Evolutionary conservation across 2,797 vertebrate genomes (phyloP), one percentile per base, ranked within the genome.

Genomic region (Sebastes oblongus): DNA sequence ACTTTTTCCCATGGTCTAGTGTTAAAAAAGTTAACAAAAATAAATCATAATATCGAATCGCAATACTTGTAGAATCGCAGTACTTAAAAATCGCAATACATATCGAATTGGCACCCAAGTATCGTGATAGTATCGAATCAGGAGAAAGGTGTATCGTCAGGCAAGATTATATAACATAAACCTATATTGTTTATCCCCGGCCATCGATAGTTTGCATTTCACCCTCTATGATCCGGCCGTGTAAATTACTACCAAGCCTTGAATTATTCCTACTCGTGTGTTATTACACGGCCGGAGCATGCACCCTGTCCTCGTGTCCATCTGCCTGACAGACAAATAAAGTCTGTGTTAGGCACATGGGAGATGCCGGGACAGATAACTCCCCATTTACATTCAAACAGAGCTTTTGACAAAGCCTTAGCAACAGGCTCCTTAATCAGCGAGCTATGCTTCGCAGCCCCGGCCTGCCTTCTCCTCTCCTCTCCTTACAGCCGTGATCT

Each of bases 401-500:
- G 96, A 91, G 97, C 97, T 96, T 97, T 96, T 97, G 97, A 97
- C 97, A 98, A 97, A 98, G 97, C 97, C 96, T 94, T 96, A 94
- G 97, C 96, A 98, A 97, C 97, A 97, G 97, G 96, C 97, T 95
- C 96, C 97, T 94, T 97, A 97, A 98, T 97, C 97, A 97, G 97
- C 94, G 95, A 80, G 77, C 71, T 68, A 87, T 50, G 70, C 88
- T 78, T 95, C 94, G 83, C 93, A 95, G 95, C 96, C 80, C 82
- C 10, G 27, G 73, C 82, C 88, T 78, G 88, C 87, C 89, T 84
- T 84, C 89, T 93, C 85, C 91, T 93, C 86, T 86, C 86, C 97
- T 97, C 97, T 96, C 97, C 97, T 97, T 97, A 97, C 96, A 97
- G 97, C 96, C 93, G 91, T 97, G 97, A 98, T 99, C 98, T 97